Evolutionary conservation across 2,113 vertebrate species (phyloP).

Genomic region (Phoxinus phoxinus): DNA sequence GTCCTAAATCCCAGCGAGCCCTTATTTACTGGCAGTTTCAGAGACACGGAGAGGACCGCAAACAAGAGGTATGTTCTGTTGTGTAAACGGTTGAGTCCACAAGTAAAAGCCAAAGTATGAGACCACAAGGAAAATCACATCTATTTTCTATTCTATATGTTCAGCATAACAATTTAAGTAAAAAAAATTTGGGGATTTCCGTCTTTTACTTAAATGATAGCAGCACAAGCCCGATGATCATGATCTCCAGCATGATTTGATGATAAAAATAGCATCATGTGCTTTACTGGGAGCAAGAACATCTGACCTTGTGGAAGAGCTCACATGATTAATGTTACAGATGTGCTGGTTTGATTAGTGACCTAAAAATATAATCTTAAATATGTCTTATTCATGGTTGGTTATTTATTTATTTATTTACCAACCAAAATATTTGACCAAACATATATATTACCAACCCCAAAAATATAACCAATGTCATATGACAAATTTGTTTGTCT

Average conservation of each 20-base stretch:
- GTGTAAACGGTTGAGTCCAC: neutral
- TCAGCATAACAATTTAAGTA: neutral
- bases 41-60: constrained; percentile 83
- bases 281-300: neutral
- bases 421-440: too few relatives aligned
- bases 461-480: neutral
- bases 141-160: too few relatives aligned
- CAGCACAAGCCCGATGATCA: neutral
- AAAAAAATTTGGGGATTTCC: neutral
- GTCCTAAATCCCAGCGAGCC: constrained; percentile 92
- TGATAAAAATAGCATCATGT: neutral
- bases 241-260: neutral
- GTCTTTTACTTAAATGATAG: neutral
- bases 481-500: neutral
- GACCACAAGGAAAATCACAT: neutral
- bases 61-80: constrained; percentile 84
- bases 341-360: neutral
- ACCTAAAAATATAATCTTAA: neutral
- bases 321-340: neutral
- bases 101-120: neutral
- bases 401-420: neutral
- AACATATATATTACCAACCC: too few relatives aligned
- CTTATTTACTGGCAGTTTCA: constrained; percentile 94
- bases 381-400: neutral
- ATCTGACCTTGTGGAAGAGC: neutral